phyloP scores from a whole-genome alignment of 2,113 vertebrate genomes.

The Micromys minutus region DNA sequence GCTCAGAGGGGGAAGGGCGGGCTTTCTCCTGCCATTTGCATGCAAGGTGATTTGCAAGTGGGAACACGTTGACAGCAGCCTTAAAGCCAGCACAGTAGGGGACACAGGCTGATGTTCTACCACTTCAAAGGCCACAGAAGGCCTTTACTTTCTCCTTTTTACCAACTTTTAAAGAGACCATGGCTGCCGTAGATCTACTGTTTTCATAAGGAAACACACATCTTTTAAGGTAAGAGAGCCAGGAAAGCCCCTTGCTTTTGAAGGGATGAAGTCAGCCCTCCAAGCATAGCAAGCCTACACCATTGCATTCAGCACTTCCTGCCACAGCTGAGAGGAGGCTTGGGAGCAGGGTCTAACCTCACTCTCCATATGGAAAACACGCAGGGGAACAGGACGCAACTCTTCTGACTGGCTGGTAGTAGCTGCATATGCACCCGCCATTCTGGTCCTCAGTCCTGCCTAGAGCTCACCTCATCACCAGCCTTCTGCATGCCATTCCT shows the following conservation, averaged over 20 bases:
- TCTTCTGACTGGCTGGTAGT: neutral
- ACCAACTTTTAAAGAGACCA: neutral
- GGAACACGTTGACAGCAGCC: neutral
- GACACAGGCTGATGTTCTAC: neutral
- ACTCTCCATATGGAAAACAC: accelerated
- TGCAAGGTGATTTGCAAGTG: neutral
- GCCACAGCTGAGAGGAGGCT: neutral
- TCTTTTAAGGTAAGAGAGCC: neutral
- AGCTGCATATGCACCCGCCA: accelerated
- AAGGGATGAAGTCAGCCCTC: neutral
- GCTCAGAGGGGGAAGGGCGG: too few species aligned
- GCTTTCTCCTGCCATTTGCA: neutral
- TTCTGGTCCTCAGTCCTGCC: too few species aligned
- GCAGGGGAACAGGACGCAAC: accelerated
- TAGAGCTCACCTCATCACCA: accelerated
- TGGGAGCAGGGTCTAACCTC: neutral
- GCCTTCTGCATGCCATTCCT: accelerated
- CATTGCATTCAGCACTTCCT: accelerated
- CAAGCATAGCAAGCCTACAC: neutral
- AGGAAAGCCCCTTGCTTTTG: neutral
- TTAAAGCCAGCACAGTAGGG: neutral
- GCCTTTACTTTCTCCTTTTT: constrained; percentile 22
- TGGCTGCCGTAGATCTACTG: neutral
- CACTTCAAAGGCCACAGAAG: neutral
- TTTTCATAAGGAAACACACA: neutral